These are phyloP conservation scores for Melanogrammus aeglefinus DNA, from an alignment of 2,797 vertebrate genomes.

Conservation along the genomic window DNA sequence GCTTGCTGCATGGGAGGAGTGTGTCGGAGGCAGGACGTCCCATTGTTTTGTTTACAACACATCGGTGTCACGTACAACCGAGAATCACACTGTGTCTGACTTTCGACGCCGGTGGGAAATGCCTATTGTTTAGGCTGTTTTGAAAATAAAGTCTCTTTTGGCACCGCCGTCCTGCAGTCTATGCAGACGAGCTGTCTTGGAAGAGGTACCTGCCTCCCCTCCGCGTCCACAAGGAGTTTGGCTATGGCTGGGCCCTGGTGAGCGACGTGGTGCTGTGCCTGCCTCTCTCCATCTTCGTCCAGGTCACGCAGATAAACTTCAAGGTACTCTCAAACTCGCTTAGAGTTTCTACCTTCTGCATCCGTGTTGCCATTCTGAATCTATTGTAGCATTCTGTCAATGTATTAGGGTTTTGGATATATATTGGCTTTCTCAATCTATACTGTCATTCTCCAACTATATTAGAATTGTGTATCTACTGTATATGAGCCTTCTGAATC, in stretches of 20 bases:
- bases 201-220: conserved; percentile 83
- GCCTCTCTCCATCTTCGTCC: conserved; percentile 89
- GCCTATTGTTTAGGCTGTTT: neutral
- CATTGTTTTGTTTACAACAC: no score
- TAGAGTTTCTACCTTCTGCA: neutral
- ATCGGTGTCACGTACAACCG: no score
- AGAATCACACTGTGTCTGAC: no score
- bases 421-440: neutral
- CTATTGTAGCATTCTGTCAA: neutral
- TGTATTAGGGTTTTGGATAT: no score
- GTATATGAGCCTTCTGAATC: neutral
- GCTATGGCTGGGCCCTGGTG: conserved; percentile 85
- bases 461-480: no score
- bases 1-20: no score
- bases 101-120: neutral
- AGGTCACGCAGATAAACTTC: conserved; percentile 91
- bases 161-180: conserved; percentile 70
- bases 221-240: conserved; percentile 78
- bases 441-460: neutral
- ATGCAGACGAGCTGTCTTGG: conserved; percentile 81
- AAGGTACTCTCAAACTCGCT: conserved; percentile 70
- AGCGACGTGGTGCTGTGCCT: conserved; percentile 88
- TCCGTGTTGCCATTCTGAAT: neutral
- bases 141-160: neutral
- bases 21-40: no score